Evolutionary conservation across 2,113 vertebrate species (phyloP), one percentile per base, ranked within the genome.

Genomic region (Caloenas nicobarica): DNA sequence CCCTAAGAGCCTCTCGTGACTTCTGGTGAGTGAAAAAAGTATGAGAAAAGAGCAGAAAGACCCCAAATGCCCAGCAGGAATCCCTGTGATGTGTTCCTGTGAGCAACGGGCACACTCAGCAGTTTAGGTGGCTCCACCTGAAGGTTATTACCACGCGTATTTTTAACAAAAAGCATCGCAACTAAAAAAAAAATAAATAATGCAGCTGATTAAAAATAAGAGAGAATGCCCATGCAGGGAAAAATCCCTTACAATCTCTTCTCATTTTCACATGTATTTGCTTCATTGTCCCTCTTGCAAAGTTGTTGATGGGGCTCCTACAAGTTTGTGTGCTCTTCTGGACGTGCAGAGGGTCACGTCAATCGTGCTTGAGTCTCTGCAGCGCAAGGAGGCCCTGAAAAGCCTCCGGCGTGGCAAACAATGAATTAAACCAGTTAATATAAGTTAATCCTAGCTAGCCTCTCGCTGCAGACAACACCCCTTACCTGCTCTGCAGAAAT

Each of bases 241-340:
- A 16, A 91, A 53, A 54, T 6, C 40, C 53, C 50, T 56, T 10
- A 17, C 0, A 0, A 23, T 7, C 18, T 31, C 3, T 22, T 46
- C 36, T 66, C 0, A 1, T 2, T 57, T 86, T 70, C 15, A 7
- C 33, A 15, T 3, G 19, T 3, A 4, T 46, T 51, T 34, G 25
- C 16, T 77, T 46, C 31, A 6, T 14, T 28, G 31, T 23, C 24
- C 58, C 22, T 12, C 13, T 31, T 2, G 13, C 21, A 53, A n/a
- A 40, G 44, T 23, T 31, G 57, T 51, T 54, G 21, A 50, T 2
- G 11, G 36, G 10, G 40, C 34, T 82, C 56, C 78, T 31, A 25
- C 8, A 3, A 23, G 56, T 28, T 36, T 0, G 0, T 7, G n/a
- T 25, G 38, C 3, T 24, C 5, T 1, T 4, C 29, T 2, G 46